Evolutionary conservation across 1,140 invertebrate species (phyloP).

Genomic region (Polypedilum vanderplanki): DNA sequence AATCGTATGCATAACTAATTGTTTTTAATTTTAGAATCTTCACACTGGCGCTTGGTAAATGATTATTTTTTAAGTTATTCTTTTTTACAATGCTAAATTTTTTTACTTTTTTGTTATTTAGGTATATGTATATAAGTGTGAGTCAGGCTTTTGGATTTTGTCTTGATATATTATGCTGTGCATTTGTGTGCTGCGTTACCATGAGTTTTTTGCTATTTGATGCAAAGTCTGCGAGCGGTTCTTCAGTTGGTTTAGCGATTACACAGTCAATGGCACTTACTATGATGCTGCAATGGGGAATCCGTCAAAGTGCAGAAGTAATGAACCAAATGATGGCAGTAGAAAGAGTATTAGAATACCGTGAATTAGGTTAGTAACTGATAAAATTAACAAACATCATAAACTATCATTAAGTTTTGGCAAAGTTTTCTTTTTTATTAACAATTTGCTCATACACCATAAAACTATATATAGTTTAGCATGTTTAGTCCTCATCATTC

Average conservation of each 20-base stretch:
- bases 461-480: too few relatives aligned
- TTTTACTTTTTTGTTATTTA: too few relatives aligned
- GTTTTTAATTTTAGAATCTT: slow-evolving; percentile 49
- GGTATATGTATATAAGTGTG: slow-evolving; percentile 68
- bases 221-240: slow-evolving; percentile 46
- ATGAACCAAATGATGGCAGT: slow-evolving; percentile 74
- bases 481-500: too few relatives aligned
- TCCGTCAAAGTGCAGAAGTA: slow-evolving; percentile 72
- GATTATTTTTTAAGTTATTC: too few relatives aligned
- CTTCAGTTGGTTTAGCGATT: slow-evolving; percentile 72
- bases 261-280: slow-evolving; percentile 73
- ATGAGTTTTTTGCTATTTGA: slow-evolving; percentile 51
- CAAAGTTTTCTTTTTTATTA: too few relatives aligned
- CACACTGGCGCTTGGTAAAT: slow-evolving; percentile 66
- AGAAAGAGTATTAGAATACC: slow-evolving; percentile 69
- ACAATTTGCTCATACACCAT: too few relatives aligned
- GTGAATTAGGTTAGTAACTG: slow-evolving; percentile 39
- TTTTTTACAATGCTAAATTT: too few relatives aligned
- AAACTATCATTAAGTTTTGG: too few relatives aligned
- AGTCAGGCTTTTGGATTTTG: slow-evolving; percentile 75
- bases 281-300: slow-evolving; percentile 76
- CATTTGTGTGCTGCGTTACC: slow-evolving; percentile 63
- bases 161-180: slow-evolving; percentile 60
- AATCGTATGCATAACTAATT: not conserved
- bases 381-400: too few relatives aligned